Base-by-base conservation (phyloP, 2,888 invertebrate genomes). In the Nemurella pictetii region DNA sequence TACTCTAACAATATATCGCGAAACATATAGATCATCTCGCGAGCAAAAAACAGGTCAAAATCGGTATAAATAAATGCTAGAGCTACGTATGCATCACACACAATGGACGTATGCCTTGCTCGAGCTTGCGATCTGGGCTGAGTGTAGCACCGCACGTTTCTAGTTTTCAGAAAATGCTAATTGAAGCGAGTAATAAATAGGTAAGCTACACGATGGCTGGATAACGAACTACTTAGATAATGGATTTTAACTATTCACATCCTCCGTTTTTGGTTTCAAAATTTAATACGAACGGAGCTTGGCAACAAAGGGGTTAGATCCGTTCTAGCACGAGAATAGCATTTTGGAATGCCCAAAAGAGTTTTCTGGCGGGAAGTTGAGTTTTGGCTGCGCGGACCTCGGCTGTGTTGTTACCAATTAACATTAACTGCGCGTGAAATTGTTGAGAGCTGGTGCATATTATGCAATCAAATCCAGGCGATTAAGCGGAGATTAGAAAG, bases 211-310 rank as follows among this genome's bases (percentile, higher is more conserved):
- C 55, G 55, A 12, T 12, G 55, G 20, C 15, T 55, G 55, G 20
- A 55, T n/a, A n/a, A 20, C 20, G 55, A 55, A 55, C 55, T 55
- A 55, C 55, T 81, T 82, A 82, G 82, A 55, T 82, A 82, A 82
- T 82, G 82, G 82, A 82, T 82, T 82, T 82, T 82, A 82, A 82
- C 36, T 82, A 82, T 82, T 82, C 72, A 82, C 26, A 72, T 72
- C 82, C n/a, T 26, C 82, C 82, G 82, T 36, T 82, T 82, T 12
- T 82, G 55, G 82, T 82, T 82, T 72, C 81, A 26, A 82, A 55
- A 55, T 82, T 82, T 82, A 55, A 82, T 82, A 82, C 15, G 72
- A 72, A 27, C 55, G 27, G 82, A 82, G 82, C 26, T 55, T 55
- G 55, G 32, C 32, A 32, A 32, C 32, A 30, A 15, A 26, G 77